Conservation (phyloP, 2,797 vertebrate genomes). For the Danionella dracula region DNA sequence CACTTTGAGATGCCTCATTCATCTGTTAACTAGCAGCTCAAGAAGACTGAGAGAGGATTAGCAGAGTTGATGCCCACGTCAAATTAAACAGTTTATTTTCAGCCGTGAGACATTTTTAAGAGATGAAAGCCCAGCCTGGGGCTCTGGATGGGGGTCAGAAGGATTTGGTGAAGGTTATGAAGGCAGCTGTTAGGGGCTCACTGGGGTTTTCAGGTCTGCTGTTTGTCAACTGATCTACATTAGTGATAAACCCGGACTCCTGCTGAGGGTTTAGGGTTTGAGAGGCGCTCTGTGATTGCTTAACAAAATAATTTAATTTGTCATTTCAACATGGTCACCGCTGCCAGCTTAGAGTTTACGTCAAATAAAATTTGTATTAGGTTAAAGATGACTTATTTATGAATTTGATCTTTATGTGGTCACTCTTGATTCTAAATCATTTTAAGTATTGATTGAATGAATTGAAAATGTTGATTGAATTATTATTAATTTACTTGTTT, state of each 20-base stretch:
- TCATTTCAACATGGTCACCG: neutral
- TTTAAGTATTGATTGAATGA: no score
- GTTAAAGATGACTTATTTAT: no score
- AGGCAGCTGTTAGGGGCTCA: conserved; percentile 10
- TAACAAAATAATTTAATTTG: conserved; percentile 10
- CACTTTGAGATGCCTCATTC: conserved; percentile 15
- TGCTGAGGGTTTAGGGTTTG: conserved; percentile 21
- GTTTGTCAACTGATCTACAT: conserved; percentile 17
- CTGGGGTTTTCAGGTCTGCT: conserved; percentile 9
- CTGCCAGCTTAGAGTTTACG: no score
- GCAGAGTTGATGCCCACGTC: neutral
- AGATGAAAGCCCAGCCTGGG: conserved; percentile 9
- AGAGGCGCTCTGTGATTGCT: conserved; percentile 6
- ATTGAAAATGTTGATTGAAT: no score
- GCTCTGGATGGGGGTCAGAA: conserved; percentile 1
- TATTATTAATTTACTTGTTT: no score
- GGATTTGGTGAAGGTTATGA: conserved; percentile 6
- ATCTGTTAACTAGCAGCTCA: conserved; percentile 25
- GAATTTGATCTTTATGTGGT: no score
- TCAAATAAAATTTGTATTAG: no score
- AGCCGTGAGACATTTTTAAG: neutral
- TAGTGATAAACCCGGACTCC: conserved; percentile 8
- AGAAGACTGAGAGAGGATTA: conserved; percentile 11
- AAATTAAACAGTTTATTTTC: conserved; percentile 20
- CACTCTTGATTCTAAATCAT: no score